A percentile compares a stretch with the other conserved stretches of the same genome.
Evolutionary conservation across 2,113 vertebrate species (phyloP).

Genomic region (Puntigrus tetrazona): DNA sequence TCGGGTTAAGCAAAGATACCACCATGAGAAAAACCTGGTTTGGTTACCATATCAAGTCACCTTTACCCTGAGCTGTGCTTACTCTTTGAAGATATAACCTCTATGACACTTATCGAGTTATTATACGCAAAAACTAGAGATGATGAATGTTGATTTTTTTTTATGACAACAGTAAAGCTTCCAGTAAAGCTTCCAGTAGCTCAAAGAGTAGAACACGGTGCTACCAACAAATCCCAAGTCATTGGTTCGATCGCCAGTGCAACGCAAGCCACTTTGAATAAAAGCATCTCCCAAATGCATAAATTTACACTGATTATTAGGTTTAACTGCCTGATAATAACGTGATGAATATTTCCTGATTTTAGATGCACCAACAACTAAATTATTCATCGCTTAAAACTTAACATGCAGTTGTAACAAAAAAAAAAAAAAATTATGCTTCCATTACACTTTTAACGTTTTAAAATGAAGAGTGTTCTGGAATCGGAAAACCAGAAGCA

Average conservation of each 20-base stretch:
- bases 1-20: not conserved
- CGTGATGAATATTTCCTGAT: not conserved
- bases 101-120: not conserved
- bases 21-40: constrained; percentile 19
- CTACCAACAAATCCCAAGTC: not conserved
- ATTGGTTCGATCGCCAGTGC: not conserved
- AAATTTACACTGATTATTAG: not conserved
- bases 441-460: too few species aligned
- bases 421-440: too few species aligned
- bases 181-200: not conserved
- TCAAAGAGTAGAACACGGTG: not conserved
- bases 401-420: not conserved
- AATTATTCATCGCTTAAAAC: not conserved
- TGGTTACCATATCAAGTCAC: not conserved
- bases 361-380: not conserved
- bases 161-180: not conserved
- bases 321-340: not conserved
- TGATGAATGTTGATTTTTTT: not conserved
- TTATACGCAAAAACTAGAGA: not conserved
- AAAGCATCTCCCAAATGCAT: not conserved
- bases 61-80: not conserved
- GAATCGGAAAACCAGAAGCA: not conserved
- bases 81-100: not conserved
- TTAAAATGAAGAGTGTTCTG: not conserved
- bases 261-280: not conserved